Conservation (phyloP, 2,888 invertebrate genomes). For the Priocnemis perturbator region DNA sequence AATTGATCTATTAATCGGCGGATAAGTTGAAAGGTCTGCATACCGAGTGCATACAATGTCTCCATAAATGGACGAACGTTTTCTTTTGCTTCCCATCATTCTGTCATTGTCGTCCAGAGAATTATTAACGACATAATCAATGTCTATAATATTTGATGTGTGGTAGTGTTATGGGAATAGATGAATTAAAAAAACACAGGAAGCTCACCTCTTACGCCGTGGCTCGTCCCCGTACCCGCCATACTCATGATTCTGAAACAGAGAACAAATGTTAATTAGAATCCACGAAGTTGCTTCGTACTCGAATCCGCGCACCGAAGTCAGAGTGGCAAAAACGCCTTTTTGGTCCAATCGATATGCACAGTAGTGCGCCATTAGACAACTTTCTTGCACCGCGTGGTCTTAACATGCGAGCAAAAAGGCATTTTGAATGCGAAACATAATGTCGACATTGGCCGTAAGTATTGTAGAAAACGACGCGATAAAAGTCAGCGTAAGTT, state of each 20-base stretch:
- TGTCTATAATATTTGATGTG: background rate
- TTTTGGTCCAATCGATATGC: background rate
- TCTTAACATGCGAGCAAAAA: constrained; percentile 20
- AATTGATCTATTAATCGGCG: constrained; percentile 16
- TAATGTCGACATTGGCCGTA: constrained; percentile 13
- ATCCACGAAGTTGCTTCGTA: background rate
- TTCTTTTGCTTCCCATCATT: background rate
- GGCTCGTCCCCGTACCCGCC: constrained; percentile 74
- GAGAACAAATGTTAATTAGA: constrained; percentile 17
- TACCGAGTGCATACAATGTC: too few relatives aligned
- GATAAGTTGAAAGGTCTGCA: too few relatives aligned
- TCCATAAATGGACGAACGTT: background rate
- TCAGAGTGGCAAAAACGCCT: background rate
- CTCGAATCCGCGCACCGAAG: background rate
- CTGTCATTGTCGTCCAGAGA: background rate
- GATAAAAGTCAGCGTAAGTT: constrained; percentile 12
- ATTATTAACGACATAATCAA: too few relatives aligned
- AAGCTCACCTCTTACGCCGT: constrained; percentile 72
- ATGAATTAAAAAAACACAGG: constrained; percentile 3
- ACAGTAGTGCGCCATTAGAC: constrained; percentile 10
- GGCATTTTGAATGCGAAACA: too few relatives aligned
- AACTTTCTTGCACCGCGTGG: constrained; percentile 4
- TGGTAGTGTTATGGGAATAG: background rate
- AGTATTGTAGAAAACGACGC: constrained; percentile 18
- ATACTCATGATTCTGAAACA: constrained; percentile 74